Base-by-base conservation (phyloP, 2,888 invertebrate species). In the Dicycla oo region DNA sequence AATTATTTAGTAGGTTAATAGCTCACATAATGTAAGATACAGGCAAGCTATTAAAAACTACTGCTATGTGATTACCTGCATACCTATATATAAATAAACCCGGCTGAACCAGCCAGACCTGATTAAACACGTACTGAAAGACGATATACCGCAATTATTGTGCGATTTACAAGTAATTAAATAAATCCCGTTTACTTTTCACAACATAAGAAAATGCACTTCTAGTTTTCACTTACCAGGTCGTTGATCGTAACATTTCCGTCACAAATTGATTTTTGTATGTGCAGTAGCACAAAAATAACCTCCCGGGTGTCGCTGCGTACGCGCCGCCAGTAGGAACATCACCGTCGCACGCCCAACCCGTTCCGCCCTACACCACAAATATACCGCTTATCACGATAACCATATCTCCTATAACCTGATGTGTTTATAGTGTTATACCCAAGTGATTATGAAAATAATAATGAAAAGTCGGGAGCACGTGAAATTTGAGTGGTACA, bases 171-270 rank as follows among this genome's bases (percentile, higher is more conserved):
- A 68, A 69, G n/a, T 53, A 66, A 74, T 70, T 53, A 64, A 69
- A 70, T 73, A 70, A 69, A 62, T 70, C 69, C 63, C 47, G 53
- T 58, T 45, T 56, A 65, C 43, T 73, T 67, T 73, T 61, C 47
- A 57, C 53, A 62, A 26, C 38, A 57, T 38, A 75, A 83, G 86
- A 80, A 83, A 78, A 85, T 88, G 86, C 87, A 89, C 75, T 83
- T 79, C 75, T 81, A 89, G 83, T 87, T 89, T 90, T 89, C 87
- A 88, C 89, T 89, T 90, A 91, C 90, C 92, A 91, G 95, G 96
- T 95, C 95, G 94, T 93, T 95, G 95, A 95, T 95, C 96, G 96
- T 96, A 91, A 94, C 94, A 94, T 94, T 95, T 95, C 93, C 93
- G 92, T 94, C 94, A 93, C 93, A 92, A 93, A 93, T 91, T 92